phyloP scores from a whole-genome alignment of 1,140 invertebrate species.

The Aphaenogaster rudis region DNA sequence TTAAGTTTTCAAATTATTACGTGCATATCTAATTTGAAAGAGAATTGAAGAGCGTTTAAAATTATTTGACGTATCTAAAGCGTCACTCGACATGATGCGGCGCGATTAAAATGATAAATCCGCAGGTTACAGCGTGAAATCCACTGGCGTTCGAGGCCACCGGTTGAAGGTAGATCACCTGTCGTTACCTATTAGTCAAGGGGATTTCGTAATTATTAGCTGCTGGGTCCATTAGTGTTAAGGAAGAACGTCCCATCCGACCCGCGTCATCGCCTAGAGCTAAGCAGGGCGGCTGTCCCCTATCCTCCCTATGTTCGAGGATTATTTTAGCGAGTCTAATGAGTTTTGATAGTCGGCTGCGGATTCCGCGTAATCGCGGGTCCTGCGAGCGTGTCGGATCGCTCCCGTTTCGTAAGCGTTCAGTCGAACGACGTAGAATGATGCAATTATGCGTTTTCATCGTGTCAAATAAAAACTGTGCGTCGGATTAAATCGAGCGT shows the following conservation, averaged over 20 bases:
- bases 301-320: neutral
- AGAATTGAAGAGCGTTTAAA: neutral
- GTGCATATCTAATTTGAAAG: neutral
- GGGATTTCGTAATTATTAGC: conserved; percentile 64
- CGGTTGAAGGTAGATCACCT: conserved; percentile 53
- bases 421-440: neutral
- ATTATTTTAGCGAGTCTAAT: conserved; percentile 46
- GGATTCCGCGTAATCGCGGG: conserved; percentile 31
- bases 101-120: conserved; percentile 26
- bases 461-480: neutral
- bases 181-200: conserved; percentile 70
- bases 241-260: conserved; percentile 51
- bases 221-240: conserved; percentile 57
- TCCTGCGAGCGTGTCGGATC: neutral
- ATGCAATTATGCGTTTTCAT: conserved; percentile 2
- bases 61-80: neutral
- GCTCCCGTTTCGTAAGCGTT: neutral
- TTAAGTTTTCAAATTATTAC: neutral
- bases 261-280: conserved; percentile 49
- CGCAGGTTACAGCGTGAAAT: conserved; percentile 12
- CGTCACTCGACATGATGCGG: neutral
- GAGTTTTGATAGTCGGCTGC: conserved; percentile 60
- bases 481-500: conserved; percentile 3
- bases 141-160: neutral
- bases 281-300: neutral